These are phyloP conservation scores for Lethrus apterus DNA, from an alignment of 1,140 invertebrate genomes.

Conservation along the genomic window DNA sequence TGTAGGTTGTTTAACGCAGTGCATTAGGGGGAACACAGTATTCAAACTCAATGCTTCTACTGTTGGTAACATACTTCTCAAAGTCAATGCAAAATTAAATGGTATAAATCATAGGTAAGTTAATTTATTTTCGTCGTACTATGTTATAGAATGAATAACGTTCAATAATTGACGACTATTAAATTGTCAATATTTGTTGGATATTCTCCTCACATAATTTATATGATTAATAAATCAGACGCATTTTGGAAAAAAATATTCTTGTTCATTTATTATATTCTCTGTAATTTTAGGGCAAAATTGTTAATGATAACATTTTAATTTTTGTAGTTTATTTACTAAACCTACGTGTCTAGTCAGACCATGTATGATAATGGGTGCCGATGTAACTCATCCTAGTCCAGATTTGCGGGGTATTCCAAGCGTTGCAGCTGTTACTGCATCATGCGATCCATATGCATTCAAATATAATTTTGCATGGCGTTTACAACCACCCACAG, in stretches of 20 bases:
- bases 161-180: no score
- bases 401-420: conserved; percentile 62
- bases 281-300: no score
- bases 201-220: no score
- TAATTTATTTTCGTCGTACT: no score
- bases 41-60: conserved; percentile 42
- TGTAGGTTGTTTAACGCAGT: conserved; percentile 74
- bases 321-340: no score
- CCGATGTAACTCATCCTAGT: conserved; percentile 83
- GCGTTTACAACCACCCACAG: conserved; percentile 51
- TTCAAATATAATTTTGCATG: conserved; percentile 65
- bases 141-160: no score
- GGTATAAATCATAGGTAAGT: conserved; percentile 80
- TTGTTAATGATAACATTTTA: no score
- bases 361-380: conserved; percentile 47
- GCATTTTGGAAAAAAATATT: no score
- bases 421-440: conserved; percentile 77
- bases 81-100: conserved; percentile 81
- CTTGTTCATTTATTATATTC: no score
- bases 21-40: conserved; percentile 59
- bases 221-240: no score
- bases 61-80: conserved; percentile 69
- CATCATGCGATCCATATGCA: conserved; percentile 56
- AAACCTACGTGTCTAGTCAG: conserved; percentile 35
- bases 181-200: no score